Conservation (phyloP, 2,797 vertebrate species). For the Mus minutoides region DNA sequence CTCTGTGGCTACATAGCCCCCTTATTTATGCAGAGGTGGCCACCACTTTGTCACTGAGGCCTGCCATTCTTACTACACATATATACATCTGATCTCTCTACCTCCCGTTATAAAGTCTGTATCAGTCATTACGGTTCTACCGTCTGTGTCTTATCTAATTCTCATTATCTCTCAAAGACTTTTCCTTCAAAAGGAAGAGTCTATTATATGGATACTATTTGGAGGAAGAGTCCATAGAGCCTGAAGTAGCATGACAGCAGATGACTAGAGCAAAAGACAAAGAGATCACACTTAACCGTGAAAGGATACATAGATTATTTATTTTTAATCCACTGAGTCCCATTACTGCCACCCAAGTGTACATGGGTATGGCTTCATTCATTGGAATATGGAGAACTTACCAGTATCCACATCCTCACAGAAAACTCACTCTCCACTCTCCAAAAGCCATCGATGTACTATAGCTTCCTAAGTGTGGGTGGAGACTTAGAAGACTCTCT, state of each 20-base stretch:
- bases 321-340: neutral
- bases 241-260: neutral
- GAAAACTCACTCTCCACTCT: no score
- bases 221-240: neutral
- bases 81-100: neutral
- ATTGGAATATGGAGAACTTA: neutral
- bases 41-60: no score
- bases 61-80: no score
- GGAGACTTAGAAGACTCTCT: neutral
- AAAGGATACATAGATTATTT: neutral
- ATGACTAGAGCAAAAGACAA: neutral
- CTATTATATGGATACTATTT: neutral
- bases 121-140: neutral
- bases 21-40: fast-evolving
- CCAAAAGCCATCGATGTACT: neutral
- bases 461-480: neutral
- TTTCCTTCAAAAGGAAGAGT: neutral
- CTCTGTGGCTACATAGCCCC: no score
- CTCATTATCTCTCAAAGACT: neutral
- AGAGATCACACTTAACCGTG: no score
- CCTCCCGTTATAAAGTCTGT: neutral
- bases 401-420: neutral
- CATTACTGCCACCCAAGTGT: fast-evolving
- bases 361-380: neutral
- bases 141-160: neutral